Evolutionary conservation across 2,888 invertebrate genomes (phyloP).

Genomic region (Andrena marginata): DNA sequence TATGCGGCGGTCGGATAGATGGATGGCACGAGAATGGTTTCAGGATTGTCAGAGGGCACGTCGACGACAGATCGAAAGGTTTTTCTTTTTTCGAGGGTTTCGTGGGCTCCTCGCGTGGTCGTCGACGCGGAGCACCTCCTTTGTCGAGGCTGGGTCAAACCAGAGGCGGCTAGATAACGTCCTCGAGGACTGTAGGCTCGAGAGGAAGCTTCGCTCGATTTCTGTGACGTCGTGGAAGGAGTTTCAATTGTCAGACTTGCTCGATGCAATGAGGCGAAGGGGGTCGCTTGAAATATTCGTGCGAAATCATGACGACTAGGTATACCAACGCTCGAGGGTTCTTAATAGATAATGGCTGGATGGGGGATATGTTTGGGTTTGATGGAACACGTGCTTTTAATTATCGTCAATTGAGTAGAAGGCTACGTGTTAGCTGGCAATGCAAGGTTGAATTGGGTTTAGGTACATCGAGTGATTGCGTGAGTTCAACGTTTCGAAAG

Average conservation of each 20-base stretch:
- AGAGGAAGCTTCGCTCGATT: neutral
- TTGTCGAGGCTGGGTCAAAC: slow-evolving; percentile 23
- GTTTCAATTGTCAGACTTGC: neutral
- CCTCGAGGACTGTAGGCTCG: neutral
- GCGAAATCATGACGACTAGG: neutral
- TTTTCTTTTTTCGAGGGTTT: slow-evolving; percentile 67
- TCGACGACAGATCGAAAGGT: slow-evolving; percentile 70
- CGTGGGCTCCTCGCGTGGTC: slow-evolving; percentile 45
- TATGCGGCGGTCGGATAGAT: slow-evolving; percentile 75
- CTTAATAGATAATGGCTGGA: neutral
- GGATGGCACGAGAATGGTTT: slow-evolving; percentile 74
- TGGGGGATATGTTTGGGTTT: neutral
- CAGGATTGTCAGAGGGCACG: slow-evolving; percentile 51
- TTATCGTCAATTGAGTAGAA: neutral
- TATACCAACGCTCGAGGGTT: neutral
- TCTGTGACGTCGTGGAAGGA: neutral
- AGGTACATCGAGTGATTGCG: too few species aligned
- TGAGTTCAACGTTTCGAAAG: neutral
- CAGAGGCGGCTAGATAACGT: neutral
- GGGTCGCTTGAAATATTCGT: neutral
- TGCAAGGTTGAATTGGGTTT: neutral
- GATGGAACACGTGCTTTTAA: neutral
- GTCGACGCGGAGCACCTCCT: slow-evolving; percentile 33
- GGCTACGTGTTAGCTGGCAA: neutral
- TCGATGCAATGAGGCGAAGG: neutral